Base-by-base conservation (phyloP, 2,888 invertebrate species). In the Cyrtodaria siliqua region DNA sequence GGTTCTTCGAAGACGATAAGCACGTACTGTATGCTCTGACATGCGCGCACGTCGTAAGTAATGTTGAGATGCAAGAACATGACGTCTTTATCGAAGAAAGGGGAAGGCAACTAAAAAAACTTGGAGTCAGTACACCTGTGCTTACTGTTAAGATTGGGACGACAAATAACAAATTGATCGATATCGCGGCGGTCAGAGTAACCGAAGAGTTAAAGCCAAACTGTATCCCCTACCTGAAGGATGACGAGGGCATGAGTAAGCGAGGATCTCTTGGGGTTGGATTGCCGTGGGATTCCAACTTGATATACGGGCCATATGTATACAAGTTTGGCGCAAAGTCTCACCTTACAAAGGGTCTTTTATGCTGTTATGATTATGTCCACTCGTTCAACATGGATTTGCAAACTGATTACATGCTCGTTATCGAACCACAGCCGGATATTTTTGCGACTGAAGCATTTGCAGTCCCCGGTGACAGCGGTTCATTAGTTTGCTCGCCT, bases 1-100 rank as follows among this genome's bases (percentile, higher is more conserved):
- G 49, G 16, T 68, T 74, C 52, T 62, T 47, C 3, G 33, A 38
- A 16, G 52, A 47, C 26, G 44, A 62, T 2, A 20, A 49, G 27
- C 20, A 33, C 2, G 42, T 33, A 2, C 53, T 68, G 26, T 74
- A 59, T 59, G 74, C 49, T 18, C n/a, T 74, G 12, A 74, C 74
- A 16, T 68, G 68, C 38, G 74, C 74, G 9, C 74, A 74, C 63
- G 74, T 74, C 1, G 68, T 74, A 2, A 38, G 29, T 16, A 63
- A 47, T 53, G 69, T 40, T 38, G 8, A 40, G 26, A 18, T 24
- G 1, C 20, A 42, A 9, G 53, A 56, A 8, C 50, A 27, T 18
- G 53, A 57, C 16, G 68, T 74, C 18, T 63, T 52, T 52, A 49
- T 68, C 18, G n/a, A 62, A 23, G 68, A 63, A 8, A 33, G 12